Evolutionary conservation across 2,797 vertebrate species (phyloP).

Genomic region (Danio tinwini): DNA sequence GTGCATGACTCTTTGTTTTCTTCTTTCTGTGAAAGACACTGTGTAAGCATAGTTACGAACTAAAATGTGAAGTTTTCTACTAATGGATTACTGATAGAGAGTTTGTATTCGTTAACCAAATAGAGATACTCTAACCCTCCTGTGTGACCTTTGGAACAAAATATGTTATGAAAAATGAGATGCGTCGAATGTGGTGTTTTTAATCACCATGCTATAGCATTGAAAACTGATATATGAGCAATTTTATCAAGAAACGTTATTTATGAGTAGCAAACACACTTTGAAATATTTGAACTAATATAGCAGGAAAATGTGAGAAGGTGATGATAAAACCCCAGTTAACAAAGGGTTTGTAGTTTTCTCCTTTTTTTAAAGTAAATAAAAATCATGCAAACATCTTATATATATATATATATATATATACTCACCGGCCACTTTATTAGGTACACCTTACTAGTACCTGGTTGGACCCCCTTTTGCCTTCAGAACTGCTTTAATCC

Average conservation of each 20-base stretch:
- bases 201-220: conserved; percentile 15
- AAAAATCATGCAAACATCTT: too few relatives aligned
- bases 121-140: conserved; percentile 66
- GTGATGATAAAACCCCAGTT: conserved; percentile 13
- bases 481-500: too few relatives aligned
- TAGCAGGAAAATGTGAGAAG: conserved; percentile 21
- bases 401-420: too few relatives aligned
- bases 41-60: conserved; percentile 79
- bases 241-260: not conserved
- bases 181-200: conserved; percentile 23
- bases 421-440: too few relatives aligned
- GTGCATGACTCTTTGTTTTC: conserved; percentile 67
- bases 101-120: conserved; percentile 71
- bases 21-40: conserved; percentile 98
- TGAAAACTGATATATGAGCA: not conserved
- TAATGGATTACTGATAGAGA: conserved; percentile 66
- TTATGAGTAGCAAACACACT: not conserved
- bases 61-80: conserved; percentile 81
- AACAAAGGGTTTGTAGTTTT: not conserved
- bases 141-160: conserved; percentile 43
- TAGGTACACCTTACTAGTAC: too few relatives aligned
- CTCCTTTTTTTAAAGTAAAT: too few relatives aligned
- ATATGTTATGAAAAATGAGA: conserved; percentile 2
- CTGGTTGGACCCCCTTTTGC: too few relatives aligned
- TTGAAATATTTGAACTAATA: not conserved